These are phyloP conservation scores for Argentina silus DNA, from an alignment of 2,797 vertebrate genomes.

Conservation along the genomic window DNA sequence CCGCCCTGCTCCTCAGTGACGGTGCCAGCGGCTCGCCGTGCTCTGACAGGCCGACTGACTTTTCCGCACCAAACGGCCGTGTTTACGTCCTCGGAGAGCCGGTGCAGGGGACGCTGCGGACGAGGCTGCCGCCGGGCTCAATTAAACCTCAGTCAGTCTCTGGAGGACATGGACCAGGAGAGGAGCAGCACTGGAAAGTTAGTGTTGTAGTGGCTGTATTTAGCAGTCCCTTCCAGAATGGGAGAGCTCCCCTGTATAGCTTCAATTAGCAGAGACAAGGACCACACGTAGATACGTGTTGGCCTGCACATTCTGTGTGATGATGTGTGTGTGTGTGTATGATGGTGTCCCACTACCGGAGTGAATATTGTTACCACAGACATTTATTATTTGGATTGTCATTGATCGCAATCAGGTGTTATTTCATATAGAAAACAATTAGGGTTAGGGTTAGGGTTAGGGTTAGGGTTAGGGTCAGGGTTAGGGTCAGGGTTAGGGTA, in stretches of 20 bases:
- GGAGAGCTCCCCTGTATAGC: too few species aligned
- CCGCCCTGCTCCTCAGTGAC: constrained; percentile 36
- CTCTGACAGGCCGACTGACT: constrained; percentile 54
- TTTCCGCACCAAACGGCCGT: background rate
- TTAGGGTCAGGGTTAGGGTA: too few species aligned
- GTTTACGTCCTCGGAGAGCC: background rate
- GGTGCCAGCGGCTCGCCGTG: constrained; percentile 44
- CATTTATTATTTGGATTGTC: too few species aligned
- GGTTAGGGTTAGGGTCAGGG: too few species aligned
- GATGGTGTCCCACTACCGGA: background rate
- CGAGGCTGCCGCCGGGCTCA: background rate
- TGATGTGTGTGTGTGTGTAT: background rate
- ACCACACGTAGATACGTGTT: too few species aligned
- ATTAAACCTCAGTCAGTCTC: background rate
- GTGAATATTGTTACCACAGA: too few species aligned
- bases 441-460: too few species aligned
- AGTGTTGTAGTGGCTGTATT: too few species aligned
- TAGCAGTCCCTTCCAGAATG: too few species aligned
- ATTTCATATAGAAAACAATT: too few species aligned
- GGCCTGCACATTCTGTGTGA: background rate
- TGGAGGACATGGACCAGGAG: background rate
- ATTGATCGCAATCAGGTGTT: too few species aligned
- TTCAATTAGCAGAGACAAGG: too few species aligned
- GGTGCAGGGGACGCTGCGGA: background rate
- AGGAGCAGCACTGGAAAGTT: background rate